phyloP scores from a whole-genome alignment of 2,888 invertebrate genomes.

The Acrobeloides nanus region DNA sequence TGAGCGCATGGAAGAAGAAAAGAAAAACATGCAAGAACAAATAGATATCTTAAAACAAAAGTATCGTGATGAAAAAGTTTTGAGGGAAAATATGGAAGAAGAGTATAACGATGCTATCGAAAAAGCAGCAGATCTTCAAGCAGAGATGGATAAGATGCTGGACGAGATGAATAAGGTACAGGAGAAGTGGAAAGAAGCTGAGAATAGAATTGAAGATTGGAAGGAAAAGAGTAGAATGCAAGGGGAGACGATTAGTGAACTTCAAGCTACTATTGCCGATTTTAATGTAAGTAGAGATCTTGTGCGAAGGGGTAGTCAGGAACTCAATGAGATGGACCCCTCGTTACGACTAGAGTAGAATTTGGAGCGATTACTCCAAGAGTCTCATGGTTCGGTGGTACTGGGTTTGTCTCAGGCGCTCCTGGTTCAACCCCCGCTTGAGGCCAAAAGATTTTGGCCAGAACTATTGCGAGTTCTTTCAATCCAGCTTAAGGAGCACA shows the following conservation, averaged over 20 bases:
- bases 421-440: too few relatives aligned
- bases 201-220: constrained; percentile 18
- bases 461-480: too few relatives aligned
- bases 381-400: too few relatives aligned
- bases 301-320: not conserved
- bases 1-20: constrained; percentile 37
- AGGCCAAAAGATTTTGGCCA: too few relatives aligned
- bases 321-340: too few relatives aligned
- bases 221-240: constrained; percentile 25
- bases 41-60: constrained; percentile 14
- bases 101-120: constrained; percentile 22
- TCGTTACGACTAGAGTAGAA: too few relatives aligned
- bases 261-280: constrained; percentile 38
- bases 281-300: constrained; percentile 29
- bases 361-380: too few relatives aligned
- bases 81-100: constrained; percentile 18
- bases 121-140: constrained; percentile 21
- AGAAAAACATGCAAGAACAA: constrained; percentile 28
- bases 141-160: constrained; percentile 26
- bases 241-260: constrained; percentile 33
- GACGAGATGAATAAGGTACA: constrained; percentile 26
- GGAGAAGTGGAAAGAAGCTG: constrained; percentile 23
- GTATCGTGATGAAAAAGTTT: constrained; percentile 12
- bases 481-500: too few relatives aligned
- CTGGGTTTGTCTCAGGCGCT: too few relatives aligned